Base-by-base conservation (phyloP, 2,797 vertebrate genomes). In the Prionace glauca region DNA sequence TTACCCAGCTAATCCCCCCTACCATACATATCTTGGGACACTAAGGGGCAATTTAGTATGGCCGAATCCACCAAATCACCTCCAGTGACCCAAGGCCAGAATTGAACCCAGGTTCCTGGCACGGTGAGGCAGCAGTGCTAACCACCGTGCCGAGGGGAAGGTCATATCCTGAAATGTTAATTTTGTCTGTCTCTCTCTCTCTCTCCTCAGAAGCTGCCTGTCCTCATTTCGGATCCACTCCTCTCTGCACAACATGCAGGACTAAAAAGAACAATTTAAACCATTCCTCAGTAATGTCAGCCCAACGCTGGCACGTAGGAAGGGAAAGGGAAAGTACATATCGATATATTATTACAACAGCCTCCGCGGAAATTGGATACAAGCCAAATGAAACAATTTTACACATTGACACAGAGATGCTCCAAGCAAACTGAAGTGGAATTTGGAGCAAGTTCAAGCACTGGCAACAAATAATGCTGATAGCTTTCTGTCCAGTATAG, bases 351-450 rank as follows among this genome's bases (percentile, higher is more conserved):
- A 92, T 92, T 12, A 56, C 67, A 94, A 24, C 41, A 50, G 41
- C 7, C 24, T 74, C 45, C 20, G 41, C 93, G 29, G 50, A 56
- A 95, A 50, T 56, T 95, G 93, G 45, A 95, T 56, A 14, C 14
- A 74, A 10, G 71, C 93, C 67, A 74, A 95, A 74, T 95, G 45
- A 95, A 95, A 12, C 93, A 56, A 77, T 77, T 50, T 77, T 95
- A 77, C 93, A 74, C 69, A 95, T 74, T 95, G 74, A 95, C 71
- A 95, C 26, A 60, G 41, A 56, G 36, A 77, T 36, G 22, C 36
- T 95, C 71, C 50, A 77, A 72, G 41, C 71, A 77, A 95, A 60
- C 5, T 56, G 93, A 95, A 72, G 71, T 56, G 29, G 69, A 95
- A 56, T 60, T 91, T 95, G 93, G 93, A 72, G 12, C 71, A 16